Evolutionary conservation across 2,888 invertebrate species (phyloP), one percentile per base, ranked within the genome.

Genomic region (Cheilosia impressa): DNA sequence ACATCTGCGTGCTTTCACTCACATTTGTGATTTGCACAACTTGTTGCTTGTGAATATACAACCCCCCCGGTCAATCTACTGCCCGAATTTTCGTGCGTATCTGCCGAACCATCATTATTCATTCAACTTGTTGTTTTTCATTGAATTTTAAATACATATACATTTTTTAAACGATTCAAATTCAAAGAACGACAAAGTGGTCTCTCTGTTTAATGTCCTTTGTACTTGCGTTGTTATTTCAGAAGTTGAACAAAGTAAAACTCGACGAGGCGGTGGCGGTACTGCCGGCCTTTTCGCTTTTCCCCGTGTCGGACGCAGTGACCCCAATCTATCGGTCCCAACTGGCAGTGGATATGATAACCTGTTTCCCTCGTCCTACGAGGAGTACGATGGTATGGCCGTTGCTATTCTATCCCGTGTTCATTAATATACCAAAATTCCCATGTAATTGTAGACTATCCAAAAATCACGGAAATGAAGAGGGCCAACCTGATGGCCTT

Each of bases 281-380:
- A 93, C 93, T 4, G 90, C 94, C 81, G 94, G 94, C 52, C 91
- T 95, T 6, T 94, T 94, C 88, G 94, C 95, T 0, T 94, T 94
- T 88, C 95, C 95, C 6, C 93, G 95, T 68, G 94, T 94, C 24
- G 95, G 95, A 0, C 92, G 95, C 19, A 93, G 94, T 83, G 93
- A 93, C 89, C 91, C 92, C 7, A 91, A 89, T 43, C 58, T 92
- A 68, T 88, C 76, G 68, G 69, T 75, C 17, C 88, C 85, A 85
- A 78, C 80, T 4, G 91, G 92, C 1, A 89, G 90, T 4, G 82
- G 91, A 68, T 92, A 87, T 69, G 91, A 91, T 17, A 92, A 91
- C 63, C 91, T 93, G 10, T 93, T 93, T 93, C 92, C 93, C 65
- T 87, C 68, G 38, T 93, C 94, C 1, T 89, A 93, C 53, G 93